Percentiles rank a stretch among this genome's conserved stretches.
phyloP scores from a whole-genome alignment of 2,113 vertebrate genomes.

The Tor tambroides region DNA sequence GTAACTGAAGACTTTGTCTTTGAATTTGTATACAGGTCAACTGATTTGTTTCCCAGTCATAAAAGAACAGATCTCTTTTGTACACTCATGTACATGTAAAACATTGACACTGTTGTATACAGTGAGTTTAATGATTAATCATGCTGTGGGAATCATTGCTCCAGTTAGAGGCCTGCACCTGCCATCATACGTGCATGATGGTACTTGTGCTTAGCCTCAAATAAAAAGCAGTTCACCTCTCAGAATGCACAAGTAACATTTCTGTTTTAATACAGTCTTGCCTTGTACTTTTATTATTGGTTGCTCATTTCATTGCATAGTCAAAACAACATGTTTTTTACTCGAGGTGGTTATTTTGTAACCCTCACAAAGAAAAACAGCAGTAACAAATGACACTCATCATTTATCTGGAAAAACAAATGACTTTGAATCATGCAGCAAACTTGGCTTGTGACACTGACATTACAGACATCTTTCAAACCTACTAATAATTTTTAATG shows the following conservation, averaged over 20 bases:
- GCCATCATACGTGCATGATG: background rate
- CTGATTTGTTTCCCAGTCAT: background rate
- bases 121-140: conserved; percentile 21
- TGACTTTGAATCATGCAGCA: background rate
- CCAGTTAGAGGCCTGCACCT: conserved; percentile 12
- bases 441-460: background rate
- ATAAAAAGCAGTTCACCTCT: too few relatives aligned
- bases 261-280: background rate
- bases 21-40: conserved; percentile 1
- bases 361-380: background rate
- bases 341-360: background rate
- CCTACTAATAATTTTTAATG: background rate
- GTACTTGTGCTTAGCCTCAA: background rate
- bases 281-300: background rate
- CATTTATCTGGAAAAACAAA: background rate
- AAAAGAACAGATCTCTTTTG: background rate
- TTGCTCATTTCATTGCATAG: background rate
- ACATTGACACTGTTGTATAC: conserved; percentile 14
- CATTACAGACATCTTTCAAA: background rate
- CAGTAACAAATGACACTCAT: background rate
- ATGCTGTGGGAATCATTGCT: background rate
- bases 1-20: background rate
- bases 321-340: background rate
- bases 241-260: background rate
- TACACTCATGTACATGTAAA: conserved; percentile 18